phyloP scores from a whole-genome alignment of 2,797 vertebrate genomes.

The Glyptemys insculpta region DNA sequence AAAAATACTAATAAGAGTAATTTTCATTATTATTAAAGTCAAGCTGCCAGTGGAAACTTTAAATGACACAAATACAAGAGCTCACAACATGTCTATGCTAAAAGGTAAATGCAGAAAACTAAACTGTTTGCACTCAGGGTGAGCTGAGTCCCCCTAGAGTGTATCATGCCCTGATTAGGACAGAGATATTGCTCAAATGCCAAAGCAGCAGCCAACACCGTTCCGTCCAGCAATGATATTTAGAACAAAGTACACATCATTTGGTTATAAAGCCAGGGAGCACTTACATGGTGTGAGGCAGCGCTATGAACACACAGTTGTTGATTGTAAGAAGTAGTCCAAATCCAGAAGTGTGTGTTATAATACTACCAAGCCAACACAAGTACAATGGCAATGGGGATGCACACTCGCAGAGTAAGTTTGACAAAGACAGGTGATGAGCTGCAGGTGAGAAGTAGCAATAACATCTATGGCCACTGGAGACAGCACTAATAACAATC shows the following conservation, averaged over 20 bases:
- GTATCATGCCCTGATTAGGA: background rate
- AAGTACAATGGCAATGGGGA: background rate
- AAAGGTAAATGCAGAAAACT: background rate
- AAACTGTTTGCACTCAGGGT: background rate
- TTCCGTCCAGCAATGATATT: background rate
- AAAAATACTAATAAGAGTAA: background rate
- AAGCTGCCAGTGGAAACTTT: background rate
- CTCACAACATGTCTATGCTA: background rate
- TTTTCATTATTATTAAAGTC: background rate
- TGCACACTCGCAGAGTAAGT: background rate
- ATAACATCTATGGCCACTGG: background rate
- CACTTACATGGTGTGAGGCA: background rate
- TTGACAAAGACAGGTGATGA: background rate
- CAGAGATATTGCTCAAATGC: background rate
- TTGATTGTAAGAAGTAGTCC: rapidly evolving
- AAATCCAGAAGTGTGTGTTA: background rate
- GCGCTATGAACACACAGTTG: background rate
- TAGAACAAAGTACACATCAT: background rate
- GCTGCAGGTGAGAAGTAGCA: background rate
- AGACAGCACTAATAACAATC: background rate
- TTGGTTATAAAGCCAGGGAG: background rate
- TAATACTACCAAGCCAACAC: background rate
- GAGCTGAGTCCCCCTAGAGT: background rate
- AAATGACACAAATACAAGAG: background rate
- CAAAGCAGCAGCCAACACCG: background rate